Evolutionary conservation across 2,888 invertebrate genomes (phyloP).

Genomic region (Amphipyra berbera): DNA sequence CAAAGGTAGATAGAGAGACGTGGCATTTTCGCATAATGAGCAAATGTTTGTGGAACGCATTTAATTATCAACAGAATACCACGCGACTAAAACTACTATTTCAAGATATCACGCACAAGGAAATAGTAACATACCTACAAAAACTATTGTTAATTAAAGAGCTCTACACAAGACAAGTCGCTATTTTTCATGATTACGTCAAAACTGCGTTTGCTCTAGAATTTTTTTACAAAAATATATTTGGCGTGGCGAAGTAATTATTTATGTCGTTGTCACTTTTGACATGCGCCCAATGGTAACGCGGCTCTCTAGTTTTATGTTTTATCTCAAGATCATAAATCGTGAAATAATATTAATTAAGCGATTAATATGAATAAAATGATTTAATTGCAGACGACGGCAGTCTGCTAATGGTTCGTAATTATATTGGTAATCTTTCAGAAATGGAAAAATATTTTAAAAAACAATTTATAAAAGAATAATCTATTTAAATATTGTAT

Average conservation of each 20-base stretch:
- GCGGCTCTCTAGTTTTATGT: conserved; percentile 15
- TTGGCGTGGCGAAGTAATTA: conserved; percentile 19
- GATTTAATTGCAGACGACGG: conserved; percentile 20
- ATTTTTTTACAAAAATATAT: conserved; percentile 29
- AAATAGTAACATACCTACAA: conserved; percentile 14
- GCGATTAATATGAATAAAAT: conserved; percentile 20
- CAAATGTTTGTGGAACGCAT: conserved; percentile 27
- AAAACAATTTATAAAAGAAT: neutral
- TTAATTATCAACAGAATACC: conserved; percentile 35
- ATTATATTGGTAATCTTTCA: conserved; percentile 15
- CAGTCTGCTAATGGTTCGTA: neutral
- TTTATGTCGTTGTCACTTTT: conserved; percentile 30
- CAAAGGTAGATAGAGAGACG: conserved; percentile 16
- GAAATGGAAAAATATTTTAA: conserved; percentile 12
- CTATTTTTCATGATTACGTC: conserved; percentile 18
- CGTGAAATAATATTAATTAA: conserved; percentile 17
- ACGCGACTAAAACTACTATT: conserved; percentile 11
- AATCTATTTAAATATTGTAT: neutral
- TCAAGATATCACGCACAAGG: conserved; percentile 16
- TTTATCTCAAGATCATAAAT: conserved; percentile 26
- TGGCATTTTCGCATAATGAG: conserved; percentile 13
- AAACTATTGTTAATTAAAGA: conserved; percentile 18
- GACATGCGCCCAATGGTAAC: conserved; percentile 11
- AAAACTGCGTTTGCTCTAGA: conserved; percentile 34
- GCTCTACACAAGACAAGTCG: conserved; percentile 8